Conservation (phyloP, 1,140 invertebrate species). For the Aphaenogaster ashmeadi region DNA sequence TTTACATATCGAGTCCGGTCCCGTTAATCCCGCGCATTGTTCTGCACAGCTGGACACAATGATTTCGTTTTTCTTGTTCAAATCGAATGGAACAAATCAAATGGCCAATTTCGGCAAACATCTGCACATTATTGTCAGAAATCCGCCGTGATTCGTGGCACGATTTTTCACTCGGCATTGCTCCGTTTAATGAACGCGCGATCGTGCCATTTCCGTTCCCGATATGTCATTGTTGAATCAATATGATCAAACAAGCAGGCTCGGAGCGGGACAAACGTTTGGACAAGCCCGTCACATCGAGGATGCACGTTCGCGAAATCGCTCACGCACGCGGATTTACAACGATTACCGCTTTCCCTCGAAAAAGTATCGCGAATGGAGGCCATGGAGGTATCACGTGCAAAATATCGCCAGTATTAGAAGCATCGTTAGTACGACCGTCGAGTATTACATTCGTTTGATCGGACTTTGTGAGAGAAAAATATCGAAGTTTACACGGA, state of each 20-base stretch:
- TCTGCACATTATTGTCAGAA: slow-evolving; percentile 41
- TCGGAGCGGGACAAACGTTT: slow-evolving; percentile 23
- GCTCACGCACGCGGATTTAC: slow-evolving; percentile 1
- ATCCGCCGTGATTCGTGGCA: slow-evolving; percentile 31
- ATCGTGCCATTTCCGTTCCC: slow-evolving; percentile 36
- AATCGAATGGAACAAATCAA: slow-evolving; percentile 50
- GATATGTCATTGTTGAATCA: slow-evolving; percentile 25
- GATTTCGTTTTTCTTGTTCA: slow-evolving; percentile 19
- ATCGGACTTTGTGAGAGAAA: not conserved
- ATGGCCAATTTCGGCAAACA: slow-evolving; percentile 22
- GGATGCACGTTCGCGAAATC: not conserved
- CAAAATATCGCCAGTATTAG: not conserved
- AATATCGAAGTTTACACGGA: not conserved
- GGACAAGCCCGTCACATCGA: slow-evolving; percentile 22
- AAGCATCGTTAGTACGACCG: not conserved
- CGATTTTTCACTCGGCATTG: slow-evolving; percentile 46
- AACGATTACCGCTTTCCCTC: not conserved
- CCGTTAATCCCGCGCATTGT: slow-evolving; percentile 14
- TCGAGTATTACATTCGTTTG: not conserved
- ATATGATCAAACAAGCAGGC: slow-evolving; percentile 34
- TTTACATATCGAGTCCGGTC: slow-evolving; percentile 9
- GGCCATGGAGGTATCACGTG: not conserved
- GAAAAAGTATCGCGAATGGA: not conserved
- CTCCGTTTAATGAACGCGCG: slow-evolving; percentile 46
- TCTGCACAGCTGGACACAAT: slow-evolving; percentile 1